Conservation (phyloP, 2,888 invertebrate genomes). For the Pammene aurita region DNA sequence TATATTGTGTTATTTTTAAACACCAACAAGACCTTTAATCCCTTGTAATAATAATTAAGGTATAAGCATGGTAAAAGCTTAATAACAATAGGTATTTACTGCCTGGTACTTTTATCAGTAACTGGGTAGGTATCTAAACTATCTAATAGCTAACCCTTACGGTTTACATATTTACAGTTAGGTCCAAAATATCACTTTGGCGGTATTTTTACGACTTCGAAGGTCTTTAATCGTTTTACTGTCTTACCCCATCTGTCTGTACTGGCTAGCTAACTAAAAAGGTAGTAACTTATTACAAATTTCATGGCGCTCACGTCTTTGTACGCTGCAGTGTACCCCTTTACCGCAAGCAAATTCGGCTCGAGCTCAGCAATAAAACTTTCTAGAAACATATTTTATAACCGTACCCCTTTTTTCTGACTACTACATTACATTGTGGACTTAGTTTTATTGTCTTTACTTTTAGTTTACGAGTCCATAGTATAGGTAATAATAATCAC, state of each 20-base stretch:
- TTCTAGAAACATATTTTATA: slow-evolving; percentile 71
- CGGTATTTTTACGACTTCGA: slow-evolving; percentile 56
- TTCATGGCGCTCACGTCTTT: slow-evolving; percentile 5
- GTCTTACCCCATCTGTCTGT: slow-evolving; percentile 53
- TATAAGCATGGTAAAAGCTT: too few relatives aligned
- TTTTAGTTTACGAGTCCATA: slow-evolving; percentile 42
- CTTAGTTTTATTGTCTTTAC: slow-evolving; percentile 36
- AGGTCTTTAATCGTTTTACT: slow-evolving; percentile 69
- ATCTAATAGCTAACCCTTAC: neutral
- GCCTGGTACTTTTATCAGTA: too few relatives aligned
- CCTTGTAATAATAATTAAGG: too few relatives aligned
- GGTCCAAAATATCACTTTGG: slow-evolving; percentile 54
- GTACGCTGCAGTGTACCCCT: slow-evolving; percentile 56
- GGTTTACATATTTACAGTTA: slow-evolving; percentile 58
- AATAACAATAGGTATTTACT: too few relatives aligned
- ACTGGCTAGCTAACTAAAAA: neutral
- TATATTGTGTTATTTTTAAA: too few relatives aligned
- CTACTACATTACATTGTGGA: slow-evolving; percentile 47
- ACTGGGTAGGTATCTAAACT: neutral
- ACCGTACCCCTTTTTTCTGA: slow-evolving; percentile 53
- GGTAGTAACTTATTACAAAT: neutral
- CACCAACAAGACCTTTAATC: too few relatives aligned
- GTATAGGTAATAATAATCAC: too few relatives aligned
- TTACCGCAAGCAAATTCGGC: slow-evolving; percentile 49
- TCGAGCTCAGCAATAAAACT: slow-evolving; percentile 67